Evolutionary conservation across 1,140 invertebrate species (phyloP), one percentile per base, ranked within the genome.

Genomic region (Atta cephalotes): DNA sequence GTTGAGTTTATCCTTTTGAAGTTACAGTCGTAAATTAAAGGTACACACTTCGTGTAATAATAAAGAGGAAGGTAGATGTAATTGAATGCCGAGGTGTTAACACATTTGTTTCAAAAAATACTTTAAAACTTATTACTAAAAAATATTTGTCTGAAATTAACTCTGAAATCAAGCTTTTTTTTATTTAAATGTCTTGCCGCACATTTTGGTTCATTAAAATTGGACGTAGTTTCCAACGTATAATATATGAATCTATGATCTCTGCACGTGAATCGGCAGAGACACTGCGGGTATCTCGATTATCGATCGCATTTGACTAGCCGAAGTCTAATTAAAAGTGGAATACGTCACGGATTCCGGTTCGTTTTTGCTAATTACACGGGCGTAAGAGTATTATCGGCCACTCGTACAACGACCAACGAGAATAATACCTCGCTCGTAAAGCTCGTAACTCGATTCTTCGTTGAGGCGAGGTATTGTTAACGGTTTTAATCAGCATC

Each of bases 401-500:
- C 58, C 58, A 39, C 9, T 85, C 82, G 21, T 85, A 85, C 82
- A 85, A 85, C 79, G 62, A 85, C 63, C 60, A 85, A 18, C 74
- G 74, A 68, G 82, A 79, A 85, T 85, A 85, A 85, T 85, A 85
- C 82, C 49, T 79, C 74, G 74, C 62, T 77, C 74, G 80, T 84
- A 74, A 25, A 68, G 74, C 72, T 68, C 62, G 82, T 85, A 85
- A 85, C 74, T 85, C 82, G 62, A 79, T 79, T 85, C 82, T 79
- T 85, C 74, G 62, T 35, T 60, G 60, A 68, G 63, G 74, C 72
- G 60, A 78, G 49, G 62, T 74, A 85, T 85, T 85, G 82, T 85
- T 85, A 79, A 85, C 60, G 49, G 62, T 79, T 85, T 79, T 85
- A 85, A 85, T 85, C 82, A 85, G 82, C 82, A 66, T 85, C 74